Evolutionary conservation across 2,888 invertebrate genomes (phyloP), one percentile per base, ranked within the genome.

Genomic region (Rotaria magnacalcarata): DNA sequence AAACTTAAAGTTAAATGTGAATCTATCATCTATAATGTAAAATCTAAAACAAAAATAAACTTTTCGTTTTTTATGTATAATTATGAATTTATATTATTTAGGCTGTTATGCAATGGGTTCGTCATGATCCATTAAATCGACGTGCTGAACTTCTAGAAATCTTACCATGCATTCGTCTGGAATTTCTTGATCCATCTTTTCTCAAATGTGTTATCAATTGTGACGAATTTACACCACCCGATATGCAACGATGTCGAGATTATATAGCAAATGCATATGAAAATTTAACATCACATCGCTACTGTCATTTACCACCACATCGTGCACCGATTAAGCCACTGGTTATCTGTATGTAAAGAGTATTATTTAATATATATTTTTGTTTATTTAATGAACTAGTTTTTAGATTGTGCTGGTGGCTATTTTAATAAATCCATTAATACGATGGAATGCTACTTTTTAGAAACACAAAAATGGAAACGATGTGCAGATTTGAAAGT

Each of bases 161-260:
- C 88, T 91, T 96, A 84, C 94, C 94, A 89, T 95, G 95, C 0
- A 96, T 96, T 5, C 93, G 96, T 2, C 96, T 96, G 90, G 96
- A 96, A 91, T 96, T 95, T 92, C 93, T 96, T 67, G 95, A 96
- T 60, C 96, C 96, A 11, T 94, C 94, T 90, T 96, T 96, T 91
- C 93, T 96, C 84, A 94, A 95, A 88, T 95, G 96, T 88, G 96
- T 96, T 92, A 95, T 96, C 94, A 95, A 95, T 89, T 96, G 96
- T 91, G 94, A 95, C 87, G 94, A 96, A 6, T 86, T 85, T 54
- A 75, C 75, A 24, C 92, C 96, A 84, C 94, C 94, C 90, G 95
- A 95, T 90, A 94, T 94, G 75, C 96, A 96, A 6, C 95, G 95
- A 8, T 96, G 96, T 89, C 93, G 95, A 87, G 95, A 96, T 90